Base-by-base conservation (phyloP, 2,888 invertebrate genomes). In the Eupithecia abbreviata region DNA sequence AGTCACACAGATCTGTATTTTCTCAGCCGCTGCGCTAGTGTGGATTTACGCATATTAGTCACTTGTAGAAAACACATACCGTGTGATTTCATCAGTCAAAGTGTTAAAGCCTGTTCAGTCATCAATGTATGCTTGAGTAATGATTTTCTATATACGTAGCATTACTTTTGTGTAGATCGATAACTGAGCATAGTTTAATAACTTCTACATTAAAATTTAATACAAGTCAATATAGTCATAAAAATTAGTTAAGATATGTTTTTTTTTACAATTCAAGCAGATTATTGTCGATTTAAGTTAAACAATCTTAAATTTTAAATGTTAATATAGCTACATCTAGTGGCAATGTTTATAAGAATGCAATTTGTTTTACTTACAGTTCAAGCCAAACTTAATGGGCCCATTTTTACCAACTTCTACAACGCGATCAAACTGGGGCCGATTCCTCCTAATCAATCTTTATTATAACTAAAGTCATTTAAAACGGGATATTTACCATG, bases 281-380 rank as follows among this genome's bases (percentile, higher is more conserved):
- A 62, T 78, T 73, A 75, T 73, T 73, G 76, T 77, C 76, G 13
- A 71, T 73, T 47, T 62, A 49, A 47, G 62, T 13, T 71, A 72
- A 18, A 71, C 69, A 65, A 74, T 43, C 43, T 45, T 68, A 58
- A 67, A 75, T 77, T 79, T n/a, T 74, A 73, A 77, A 69, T 15
- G 41, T 51, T 74, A 55, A 71, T 73, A 72, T 72, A 58, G 18
- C 18, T 62, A 62, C 55, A 71, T 72, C 85, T 85, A 86, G 81
- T 86, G 86, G 85, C 85, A 86, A 86, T 83, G 82, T 82, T 68
- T 82, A 74, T 75, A 43, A 68, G 42, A 68, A 68, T 68, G 67
- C 58, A 58, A 30, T 58, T 62, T 62, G 4, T 30, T 47, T 9
- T 51, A 13, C 15, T 15, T 30, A 62, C 30, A 58, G 9, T 18